phyloP scores from a whole-genome alignment of 2,888 invertebrate species.

The Nemotelus pantherinus region DNA sequence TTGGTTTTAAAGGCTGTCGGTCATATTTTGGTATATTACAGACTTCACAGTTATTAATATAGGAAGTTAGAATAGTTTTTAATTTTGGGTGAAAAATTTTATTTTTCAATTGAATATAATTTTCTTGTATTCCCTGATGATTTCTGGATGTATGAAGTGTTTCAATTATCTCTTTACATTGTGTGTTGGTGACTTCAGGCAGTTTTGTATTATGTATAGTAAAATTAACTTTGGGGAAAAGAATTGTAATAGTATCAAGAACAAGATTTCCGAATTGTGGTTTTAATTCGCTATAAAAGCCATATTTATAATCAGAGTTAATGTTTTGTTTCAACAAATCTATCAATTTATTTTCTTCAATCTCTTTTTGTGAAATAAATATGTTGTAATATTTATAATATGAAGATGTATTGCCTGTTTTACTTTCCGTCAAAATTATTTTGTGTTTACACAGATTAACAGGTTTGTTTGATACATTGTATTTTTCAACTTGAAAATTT shows the following conservation, averaged over 20 bases:
- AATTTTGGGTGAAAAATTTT: neutral
- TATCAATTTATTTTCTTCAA: neutral
- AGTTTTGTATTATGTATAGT: neutral
- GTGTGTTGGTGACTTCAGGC: neutral
- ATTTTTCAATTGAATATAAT: neutral
- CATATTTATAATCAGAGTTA: neutral
- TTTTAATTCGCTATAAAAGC: neutral
- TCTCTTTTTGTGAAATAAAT: neutral
- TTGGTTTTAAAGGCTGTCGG: too few relatives aligned
- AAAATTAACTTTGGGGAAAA: neutral
- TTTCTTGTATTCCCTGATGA: neutral
- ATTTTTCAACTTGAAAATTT: neutral
- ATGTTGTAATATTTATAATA: neutral
- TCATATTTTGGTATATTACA: too few relatives aligned
- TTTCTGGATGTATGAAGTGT: neutral
- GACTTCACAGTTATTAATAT: too few relatives aligned
- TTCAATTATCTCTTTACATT: slow-evolving; percentile 3
- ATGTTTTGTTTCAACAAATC: neutral
- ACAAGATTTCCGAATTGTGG: neutral
- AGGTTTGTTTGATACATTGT: neutral
- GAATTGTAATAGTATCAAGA: neutral
- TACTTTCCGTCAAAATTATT: neutral
- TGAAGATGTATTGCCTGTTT: neutral
- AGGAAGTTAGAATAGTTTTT: too few relatives aligned
- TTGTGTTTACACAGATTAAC: neutral